Conservation (phyloP, 2,888 invertebrate genomes). For the Dione juno region DNA sequence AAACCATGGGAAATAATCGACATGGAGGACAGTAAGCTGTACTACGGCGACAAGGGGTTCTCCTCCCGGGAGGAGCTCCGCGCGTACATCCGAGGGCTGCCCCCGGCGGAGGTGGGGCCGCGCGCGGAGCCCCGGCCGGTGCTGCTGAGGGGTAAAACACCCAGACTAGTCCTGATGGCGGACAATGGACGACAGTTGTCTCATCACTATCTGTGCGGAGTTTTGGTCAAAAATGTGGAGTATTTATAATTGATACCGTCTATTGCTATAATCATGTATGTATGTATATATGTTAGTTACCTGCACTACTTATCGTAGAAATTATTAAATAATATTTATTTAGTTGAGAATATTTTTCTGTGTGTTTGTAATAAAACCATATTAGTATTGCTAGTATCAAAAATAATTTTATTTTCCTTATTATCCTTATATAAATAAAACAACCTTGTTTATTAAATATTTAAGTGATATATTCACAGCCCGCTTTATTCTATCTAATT, state of each 20-base stretch:
- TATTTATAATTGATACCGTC: slow-evolving; percentile 59
- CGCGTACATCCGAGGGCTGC: slow-evolving; percentile 53
- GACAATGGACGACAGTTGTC: slow-evolving; percentile 61
- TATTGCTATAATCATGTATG: too few species aligned
- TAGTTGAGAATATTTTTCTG: too few species aligned
- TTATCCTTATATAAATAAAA: too few species aligned
- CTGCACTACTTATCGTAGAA: too few species aligned
- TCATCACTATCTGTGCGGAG: slow-evolving; percentile 62
- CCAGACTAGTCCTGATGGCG: slow-evolving; percentile 60
- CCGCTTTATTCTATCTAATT: too few species aligned
- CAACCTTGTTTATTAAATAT: too few species aligned
- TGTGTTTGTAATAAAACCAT: too few species aligned
- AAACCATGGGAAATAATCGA: slow-evolving; percentile 58
- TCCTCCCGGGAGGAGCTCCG: slow-evolving; percentile 58
- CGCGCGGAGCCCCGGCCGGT: slow-evolving; percentile 51
- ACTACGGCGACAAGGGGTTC: slow-evolving; percentile 67
- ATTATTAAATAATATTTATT: too few species aligned
- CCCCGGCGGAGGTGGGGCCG: slow-evolving; percentile 48
- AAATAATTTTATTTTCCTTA: too few species aligned
- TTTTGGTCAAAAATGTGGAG: slow-evolving; percentile 56
- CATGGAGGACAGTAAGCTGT: slow-evolving; percentile 47
- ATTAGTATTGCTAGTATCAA: too few species aligned
- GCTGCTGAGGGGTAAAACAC: slow-evolving; percentile 50
- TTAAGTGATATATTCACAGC: too few species aligned
- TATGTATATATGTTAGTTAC: too few species aligned